Base-by-base conservation (phyloP, 2,888 invertebrate genomes). In the Leptarthrus brevirostris region DNA sequence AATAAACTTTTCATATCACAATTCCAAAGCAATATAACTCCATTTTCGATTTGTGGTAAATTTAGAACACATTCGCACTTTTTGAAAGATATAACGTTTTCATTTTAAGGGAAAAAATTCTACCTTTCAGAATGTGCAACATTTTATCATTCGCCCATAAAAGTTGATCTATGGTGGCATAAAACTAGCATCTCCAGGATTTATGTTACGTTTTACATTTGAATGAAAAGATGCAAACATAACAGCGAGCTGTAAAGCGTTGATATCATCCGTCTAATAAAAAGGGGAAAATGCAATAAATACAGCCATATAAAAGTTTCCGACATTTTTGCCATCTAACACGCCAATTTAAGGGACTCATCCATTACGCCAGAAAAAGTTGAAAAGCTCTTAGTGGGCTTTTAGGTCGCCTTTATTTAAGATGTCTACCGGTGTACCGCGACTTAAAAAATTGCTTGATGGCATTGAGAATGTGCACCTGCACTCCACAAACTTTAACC, bases 291-390 rank as follows among this genome's bases (percentile, higher is more conserved):
- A 58, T 34, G 58, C 36, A 58, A 58, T 58, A 58, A 58, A 58
- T 58, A 36, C 18, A 58, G 58, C 26, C 20, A 58, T 58, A 34
- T 34, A 58, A 58, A 58, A 58, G 58, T 58, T 58, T 58, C 12
- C 36, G 58, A 34, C 58, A 14, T 36, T 18, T 36, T 16, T 58
- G 58, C 30, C 16, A 10, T 18, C 58, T n/a, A 40, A 20, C 58
- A 36, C 36, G 6, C 58, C 58, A 58, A 58, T 58, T 58, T 58
- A 58, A 58, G 58, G 36, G 58, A 58, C 36, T 58, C 58, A 58
- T 58, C 36, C 34, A 58, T 58, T 58, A 58, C 36, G 20, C 36
- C 58, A 36, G 20, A 36, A 12, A 36, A 58, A 58, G 58, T 58
- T 58, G 36, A 18, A 20, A 36, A 58, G 58, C 58, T 58, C 58